phyloP scores from a whole-genome alignment of 2,888 invertebrate genomes.

The Clanis bilineata region DNA sequence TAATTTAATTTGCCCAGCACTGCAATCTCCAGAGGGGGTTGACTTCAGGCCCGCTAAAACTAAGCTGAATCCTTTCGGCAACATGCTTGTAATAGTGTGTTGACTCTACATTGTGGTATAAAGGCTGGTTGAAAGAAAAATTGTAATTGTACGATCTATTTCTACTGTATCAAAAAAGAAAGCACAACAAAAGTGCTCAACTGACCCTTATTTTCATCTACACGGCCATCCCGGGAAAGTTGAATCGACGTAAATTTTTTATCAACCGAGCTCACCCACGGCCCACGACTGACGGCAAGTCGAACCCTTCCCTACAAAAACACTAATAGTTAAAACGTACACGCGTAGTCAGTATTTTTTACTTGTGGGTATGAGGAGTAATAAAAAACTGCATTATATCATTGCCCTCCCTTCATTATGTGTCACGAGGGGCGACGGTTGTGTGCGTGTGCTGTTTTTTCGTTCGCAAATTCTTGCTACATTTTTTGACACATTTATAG shows the following conservation, averaged over 20 bases:
- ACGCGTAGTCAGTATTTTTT: constrained; percentile 71
- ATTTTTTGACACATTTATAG: constrained; percentile 10
- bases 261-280: constrained; percentile 60
- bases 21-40: no score
- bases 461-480: constrained; percentile 27
- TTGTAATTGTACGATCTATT: constrained; percentile 19
- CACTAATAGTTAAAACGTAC: constrained; percentile 79
- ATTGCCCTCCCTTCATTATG: constrained; percentile 76
- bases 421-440: constrained; percentile 62
- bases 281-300: no score
- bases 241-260: constrained; percentile 73
- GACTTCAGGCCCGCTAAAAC: no score
- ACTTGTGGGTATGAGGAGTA: constrained; percentile 78
- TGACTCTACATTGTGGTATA: no score
- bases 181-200: constrained; percentile 43
- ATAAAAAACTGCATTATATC: constrained; percentile 83
- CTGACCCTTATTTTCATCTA: constrained; percentile 55
- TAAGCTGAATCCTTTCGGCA: no score
- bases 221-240: constrained; percentile 60
- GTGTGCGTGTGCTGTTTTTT: constrained; percentile 55
- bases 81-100: no score
- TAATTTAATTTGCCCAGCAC: no score
- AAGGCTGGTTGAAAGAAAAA: neutral
- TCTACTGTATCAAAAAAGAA: constrained; percentile 26
- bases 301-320: constrained; percentile 75